Conservation (phyloP, 2,797 vertebrate species). For the Anguilla marmorata region DNA sequence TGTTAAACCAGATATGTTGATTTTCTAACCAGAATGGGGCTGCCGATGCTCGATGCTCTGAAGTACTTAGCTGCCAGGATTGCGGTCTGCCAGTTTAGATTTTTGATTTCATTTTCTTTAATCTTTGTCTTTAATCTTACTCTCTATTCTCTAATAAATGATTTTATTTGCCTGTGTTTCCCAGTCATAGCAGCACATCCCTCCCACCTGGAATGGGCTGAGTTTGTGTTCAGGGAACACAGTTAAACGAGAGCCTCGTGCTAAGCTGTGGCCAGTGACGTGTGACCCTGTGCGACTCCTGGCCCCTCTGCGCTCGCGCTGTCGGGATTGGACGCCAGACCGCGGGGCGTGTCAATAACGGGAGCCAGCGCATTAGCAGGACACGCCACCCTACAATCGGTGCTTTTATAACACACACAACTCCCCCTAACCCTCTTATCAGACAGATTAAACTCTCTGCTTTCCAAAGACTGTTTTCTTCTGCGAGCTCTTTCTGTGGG, state of each 20-base stretch:
- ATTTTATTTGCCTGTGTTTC: neutral
- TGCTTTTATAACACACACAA: conserved; percentile 12
- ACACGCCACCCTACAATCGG: neutral
- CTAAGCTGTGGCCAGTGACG: neutral
- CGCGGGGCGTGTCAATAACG: neutral
- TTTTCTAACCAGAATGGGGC: neutral
- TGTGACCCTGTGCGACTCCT: neutral
- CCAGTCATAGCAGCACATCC: neutral
- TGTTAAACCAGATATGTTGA: neutral
- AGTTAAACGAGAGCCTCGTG: neutral
- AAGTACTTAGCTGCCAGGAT: neutral
- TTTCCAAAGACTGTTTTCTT: conserved; percentile 46
- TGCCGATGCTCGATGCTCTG: neutral
- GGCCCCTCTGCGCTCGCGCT: neutral
- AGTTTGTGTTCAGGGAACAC: neutral
- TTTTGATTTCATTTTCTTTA: neutral
- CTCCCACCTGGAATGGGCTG: neutral
- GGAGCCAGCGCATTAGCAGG: neutral
- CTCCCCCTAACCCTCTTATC: conserved; percentile 39
- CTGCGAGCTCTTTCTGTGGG: conserved; percentile 42
- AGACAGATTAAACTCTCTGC: conserved; percentile 45
- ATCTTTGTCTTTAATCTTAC: neutral
- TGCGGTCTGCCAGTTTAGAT: neutral
- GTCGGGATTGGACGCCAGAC: neutral
- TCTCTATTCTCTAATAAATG: neutral